Base-by-base conservation (phyloP, 2,888 invertebrate genomes). In the Lycaena phlaeas region DNA sequence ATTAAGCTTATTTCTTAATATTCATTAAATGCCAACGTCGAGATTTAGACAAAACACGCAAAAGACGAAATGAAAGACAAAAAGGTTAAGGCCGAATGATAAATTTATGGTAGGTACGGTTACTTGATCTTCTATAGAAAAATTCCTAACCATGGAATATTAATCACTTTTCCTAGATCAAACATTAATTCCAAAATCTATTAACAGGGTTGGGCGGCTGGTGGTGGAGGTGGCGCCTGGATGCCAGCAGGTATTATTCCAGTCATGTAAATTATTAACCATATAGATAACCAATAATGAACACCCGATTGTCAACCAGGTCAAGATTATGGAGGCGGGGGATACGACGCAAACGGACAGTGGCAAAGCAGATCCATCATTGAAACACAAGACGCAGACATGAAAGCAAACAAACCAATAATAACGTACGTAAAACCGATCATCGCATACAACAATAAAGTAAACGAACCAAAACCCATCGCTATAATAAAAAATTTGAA, bases 241-340 rank as follows among this genome's bases (percentile, higher is more conserved):
- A 81, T 85, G 61, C 78, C 85, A 46, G 79, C 79, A 79, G 79
- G 79, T 81, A 77, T 74, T 56, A 61, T 73, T 44, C 68, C 68
- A 52, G 52, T 76, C 54, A 68, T 61, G 60, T 40, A 41, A 27
- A 36, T 9, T 34, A 34, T 43, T 28, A 45, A 41, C 22, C 27
- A 14, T 29, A 42, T 44, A 34, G 27, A 34, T 28, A 42, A 38
- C 27, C 52, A 48, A n/a, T n/a, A n/a, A n/a, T n/a, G n/a, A n/a
- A n/a, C n/a, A n/a, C n/a, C n/a, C n/a, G n/a, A n/a, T n/a, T n/a
- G n/a, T 38, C 54, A 54, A 56, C 36, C 63, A 76, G 77, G 77
- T 69, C 78, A 77, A 64, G 85, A 70, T 57, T 79, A 66, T 36
- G 57, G 57, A 2, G 67, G 64, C 1, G 70, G 74, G 68, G 71